Conservation (phyloP, 1,140 invertebrate genomes). For the Hetaerina americana region DNA sequence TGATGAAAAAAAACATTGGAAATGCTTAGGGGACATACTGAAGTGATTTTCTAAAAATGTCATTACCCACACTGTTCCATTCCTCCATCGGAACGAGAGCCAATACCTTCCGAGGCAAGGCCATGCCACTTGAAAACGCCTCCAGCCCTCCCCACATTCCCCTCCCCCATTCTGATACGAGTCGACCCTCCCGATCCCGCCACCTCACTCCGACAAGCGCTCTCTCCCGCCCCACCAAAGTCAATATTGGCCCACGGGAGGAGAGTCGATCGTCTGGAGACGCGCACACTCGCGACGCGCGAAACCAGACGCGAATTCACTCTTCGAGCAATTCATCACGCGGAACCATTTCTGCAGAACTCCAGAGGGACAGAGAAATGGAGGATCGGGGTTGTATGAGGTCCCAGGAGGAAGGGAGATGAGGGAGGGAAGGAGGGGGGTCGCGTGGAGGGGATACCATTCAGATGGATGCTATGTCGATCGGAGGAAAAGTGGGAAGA, state of each 20-base stretch:
- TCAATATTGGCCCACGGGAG: not conserved
- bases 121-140: too few species aligned
- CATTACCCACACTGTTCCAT: not conserved
- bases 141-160: not conserved
- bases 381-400: not conserved
- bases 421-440: not conserved
- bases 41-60: too few species aligned
- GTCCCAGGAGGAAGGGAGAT: not conserved
- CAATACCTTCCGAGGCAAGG: not conserved
- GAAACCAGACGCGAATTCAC: not conserved
- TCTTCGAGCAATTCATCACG: not conserved
- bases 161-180: too few species aligned
- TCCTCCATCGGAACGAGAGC: not conserved
- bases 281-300: too few species aligned
- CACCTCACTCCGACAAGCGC: not conserved
- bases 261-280: not conserved
- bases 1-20: too few species aligned
- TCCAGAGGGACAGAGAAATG: not conserved
- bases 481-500: too few species aligned
- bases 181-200: too few species aligned
- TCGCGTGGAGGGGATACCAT: not conserved
- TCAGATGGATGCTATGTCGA: not conserved
- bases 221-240: not conserved
- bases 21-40: too few species aligned
- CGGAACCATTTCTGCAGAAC: not conserved